These are phyloP conservation scores for Habroteleia sp. DNA, from an alignment of 2,888 invertebrate genomes.

Conservation along the genomic window DNA sequence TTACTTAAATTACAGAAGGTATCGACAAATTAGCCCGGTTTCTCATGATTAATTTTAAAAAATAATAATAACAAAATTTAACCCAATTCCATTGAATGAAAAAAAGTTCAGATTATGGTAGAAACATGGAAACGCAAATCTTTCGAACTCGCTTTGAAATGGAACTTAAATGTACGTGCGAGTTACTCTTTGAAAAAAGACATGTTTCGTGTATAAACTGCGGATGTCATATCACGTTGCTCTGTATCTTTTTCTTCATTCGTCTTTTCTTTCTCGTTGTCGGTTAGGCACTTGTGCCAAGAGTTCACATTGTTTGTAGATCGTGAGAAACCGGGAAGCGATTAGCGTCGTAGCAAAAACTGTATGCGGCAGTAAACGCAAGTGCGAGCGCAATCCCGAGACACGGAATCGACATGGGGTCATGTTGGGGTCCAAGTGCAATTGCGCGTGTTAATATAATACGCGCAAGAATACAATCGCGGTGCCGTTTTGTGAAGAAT, in stretches of 20 bases:
- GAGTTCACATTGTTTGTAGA: conserved; percentile 74
- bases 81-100: too few relatives aligned
- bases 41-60: too few relatives aligned
- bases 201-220: conserved; percentile 25
- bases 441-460: conserved; percentile 58
- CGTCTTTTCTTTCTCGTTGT: conserved; percentile 11
- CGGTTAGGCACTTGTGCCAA: conserved; percentile 53
- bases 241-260: conserved; percentile 15
- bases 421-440: conserved; percentile 55
- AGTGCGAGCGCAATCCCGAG: conserved; percentile 60
- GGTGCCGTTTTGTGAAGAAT: conserved; percentile 44
- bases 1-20: too few relatives aligned
- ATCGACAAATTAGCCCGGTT: too few relatives aligned
- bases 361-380: conserved; percentile 60
- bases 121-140: too few relatives aligned
- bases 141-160: too few relatives aligned
- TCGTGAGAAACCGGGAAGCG: conserved; percentile 77
- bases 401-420: conserved; percentile 52
- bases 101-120: too few relatives aligned
- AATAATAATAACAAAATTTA: too few relatives aligned
- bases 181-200: conserved; percentile 12
- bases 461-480: conserved; percentile 47
- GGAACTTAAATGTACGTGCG: background rate
- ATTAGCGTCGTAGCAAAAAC: conserved; percentile 66
- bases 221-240: conserved; percentile 47